A percentile compares a stretch with the other conserved stretches of the same genome.
These are phyloP conservation scores for Dinothrombium tinctorium DNA, from an alignment of 1,140 invertebrate genomes.

Conservation along the genomic window DNA sequence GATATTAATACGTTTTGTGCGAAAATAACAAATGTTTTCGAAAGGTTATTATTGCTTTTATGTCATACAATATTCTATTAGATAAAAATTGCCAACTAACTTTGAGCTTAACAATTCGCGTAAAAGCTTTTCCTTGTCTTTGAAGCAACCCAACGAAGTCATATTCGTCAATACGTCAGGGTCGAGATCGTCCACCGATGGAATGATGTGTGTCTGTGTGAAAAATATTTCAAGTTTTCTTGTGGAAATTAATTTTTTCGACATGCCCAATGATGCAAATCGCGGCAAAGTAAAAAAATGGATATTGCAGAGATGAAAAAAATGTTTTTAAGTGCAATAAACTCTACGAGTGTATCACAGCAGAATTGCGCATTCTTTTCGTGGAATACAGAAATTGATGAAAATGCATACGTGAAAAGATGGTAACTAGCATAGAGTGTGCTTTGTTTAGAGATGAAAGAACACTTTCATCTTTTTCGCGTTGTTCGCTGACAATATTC, in stretches of 20 bases:
- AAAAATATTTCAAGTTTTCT: background rate
- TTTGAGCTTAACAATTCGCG: conserved; percentile 73
- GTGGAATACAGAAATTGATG: too few species aligned
- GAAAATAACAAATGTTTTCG: background rate
- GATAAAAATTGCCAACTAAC: conserved; percentile 34
- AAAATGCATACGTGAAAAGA: too few species aligned
- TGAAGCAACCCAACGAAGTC: conserved; percentile 94
- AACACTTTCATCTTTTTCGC: too few species aligned
- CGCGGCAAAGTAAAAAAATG: background rate
- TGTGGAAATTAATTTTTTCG: background rate
- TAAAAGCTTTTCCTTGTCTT: conserved; percentile 86
- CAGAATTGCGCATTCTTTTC: too few species aligned
- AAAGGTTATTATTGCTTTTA: background rate
- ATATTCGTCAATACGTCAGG: conserved; percentile 91
- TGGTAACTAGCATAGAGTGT: too few species aligned
- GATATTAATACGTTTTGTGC: background rate
- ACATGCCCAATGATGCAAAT: background rate
- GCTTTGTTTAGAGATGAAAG: too few species aligned
- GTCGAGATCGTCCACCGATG: conserved; percentile 78
- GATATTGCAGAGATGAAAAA: background rate
- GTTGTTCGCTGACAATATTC: too few species aligned
- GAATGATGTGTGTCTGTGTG: conserved; percentile 68
- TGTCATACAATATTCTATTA: background rate
- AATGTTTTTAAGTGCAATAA: background rate
- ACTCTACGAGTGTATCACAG: too few species aligned